Conservation (phyloP, 2,797 vertebrate species). For the Todus mexicanus region DNA sequence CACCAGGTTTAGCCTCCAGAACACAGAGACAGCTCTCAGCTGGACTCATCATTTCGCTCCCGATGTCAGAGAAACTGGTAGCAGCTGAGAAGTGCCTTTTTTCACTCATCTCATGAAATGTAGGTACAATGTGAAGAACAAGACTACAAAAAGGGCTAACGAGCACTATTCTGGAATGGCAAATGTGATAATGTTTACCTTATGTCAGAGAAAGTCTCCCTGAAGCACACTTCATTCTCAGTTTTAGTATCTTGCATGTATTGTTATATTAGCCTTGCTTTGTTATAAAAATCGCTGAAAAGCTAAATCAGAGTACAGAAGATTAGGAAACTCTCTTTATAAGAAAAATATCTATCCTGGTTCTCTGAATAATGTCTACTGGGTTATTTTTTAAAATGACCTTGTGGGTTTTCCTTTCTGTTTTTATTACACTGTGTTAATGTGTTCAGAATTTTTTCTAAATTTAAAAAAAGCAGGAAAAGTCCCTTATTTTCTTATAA, state of each 20-base stretch:
- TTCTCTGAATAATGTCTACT: background rate
- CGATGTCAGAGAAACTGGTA: background rate
- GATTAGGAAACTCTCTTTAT: background rate
- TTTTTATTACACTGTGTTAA: background rate
- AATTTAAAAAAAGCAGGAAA: background rate
- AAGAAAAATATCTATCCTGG: background rate
- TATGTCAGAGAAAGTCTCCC: background rate
- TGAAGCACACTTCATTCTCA: background rate
- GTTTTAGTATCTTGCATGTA: background rate
- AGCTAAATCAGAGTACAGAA: background rate
- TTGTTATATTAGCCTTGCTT: background rate
- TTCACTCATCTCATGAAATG: background rate
- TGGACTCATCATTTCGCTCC: rapidly evolving
- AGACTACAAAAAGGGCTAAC: background rate
- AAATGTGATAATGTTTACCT: background rate
- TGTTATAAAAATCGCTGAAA: background rate
- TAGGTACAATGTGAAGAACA: background rate
- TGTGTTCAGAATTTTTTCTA: background rate
- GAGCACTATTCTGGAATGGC: background rate
- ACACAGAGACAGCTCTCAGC: background rate
- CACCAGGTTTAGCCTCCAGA: background rate
- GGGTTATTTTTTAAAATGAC: background rate
- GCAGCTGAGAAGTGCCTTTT: background rate
- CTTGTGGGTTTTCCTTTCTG: background rate
- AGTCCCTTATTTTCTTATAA: background rate